Evolutionary conservation across 2,113 vertebrate species (phyloP).

Genomic region (Protomyctophum bolini): DNA sequence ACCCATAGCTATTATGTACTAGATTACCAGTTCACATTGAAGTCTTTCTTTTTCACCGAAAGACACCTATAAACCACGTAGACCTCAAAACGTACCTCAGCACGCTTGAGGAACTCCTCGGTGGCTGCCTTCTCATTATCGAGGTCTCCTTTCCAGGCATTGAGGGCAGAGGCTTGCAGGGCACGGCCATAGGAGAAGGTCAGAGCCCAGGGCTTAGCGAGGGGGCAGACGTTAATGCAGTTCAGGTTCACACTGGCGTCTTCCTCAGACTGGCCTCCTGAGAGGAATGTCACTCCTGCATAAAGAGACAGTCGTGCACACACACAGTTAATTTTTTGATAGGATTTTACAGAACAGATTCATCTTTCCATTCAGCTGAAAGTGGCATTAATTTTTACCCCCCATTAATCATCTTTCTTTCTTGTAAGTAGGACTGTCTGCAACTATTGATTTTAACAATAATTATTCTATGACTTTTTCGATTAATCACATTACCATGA

Average conservation of each 20-base stretch:
- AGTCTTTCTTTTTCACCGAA: conserved; percentile 12
- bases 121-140: conserved; percentile 87
- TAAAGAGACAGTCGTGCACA: conserved; percentile 11
- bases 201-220: conserved; percentile 91
- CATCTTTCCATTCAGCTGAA: no score
- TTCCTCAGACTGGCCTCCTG: conserved; percentile 96
- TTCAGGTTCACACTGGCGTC: conserved; percentile 96
- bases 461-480: no score
- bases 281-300: conserved; percentile 94
- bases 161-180: conserved; percentile 94
- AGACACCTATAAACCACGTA: no score
- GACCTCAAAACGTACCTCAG: conserved; percentile 79
- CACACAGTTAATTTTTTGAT: background rate
- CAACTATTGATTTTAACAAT: no score
- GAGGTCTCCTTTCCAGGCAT: conserved; percentile 86
- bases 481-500: no score
- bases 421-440: no score
- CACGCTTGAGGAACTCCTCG: conserved; percentile 92
- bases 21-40: background rate
- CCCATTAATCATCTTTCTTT: no score
- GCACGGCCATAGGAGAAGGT: conserved; percentile 98
- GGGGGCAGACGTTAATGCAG: conserved; percentile 90
- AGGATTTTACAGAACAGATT: no score
- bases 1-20: background rate
- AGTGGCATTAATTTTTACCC: no score